phyloP scores from a whole-genome alignment of 64 coral and sea anemone species.

The Hydrozoanthus tunicans region DNA sequence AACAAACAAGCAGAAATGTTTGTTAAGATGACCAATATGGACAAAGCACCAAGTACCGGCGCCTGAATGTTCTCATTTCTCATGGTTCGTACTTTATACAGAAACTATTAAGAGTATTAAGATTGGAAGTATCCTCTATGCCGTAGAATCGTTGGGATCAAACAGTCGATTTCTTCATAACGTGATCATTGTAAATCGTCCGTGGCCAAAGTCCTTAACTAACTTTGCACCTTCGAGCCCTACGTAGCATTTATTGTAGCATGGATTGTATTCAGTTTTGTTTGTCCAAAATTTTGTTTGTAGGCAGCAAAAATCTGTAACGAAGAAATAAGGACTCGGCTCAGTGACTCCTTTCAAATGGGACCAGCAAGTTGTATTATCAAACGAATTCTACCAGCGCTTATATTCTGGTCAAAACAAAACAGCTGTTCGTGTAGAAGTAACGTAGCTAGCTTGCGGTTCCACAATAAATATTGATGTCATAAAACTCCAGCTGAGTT shows the following conservation, averaged over 20 bases:
- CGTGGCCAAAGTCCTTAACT: no score
- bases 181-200: no score
- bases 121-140: not conserved
- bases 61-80: slow-evolving; percentile 14
- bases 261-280: no score
- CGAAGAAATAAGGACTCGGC: not conserved
- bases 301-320: not conserved
- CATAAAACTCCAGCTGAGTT: not conserved
- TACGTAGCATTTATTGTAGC: no score
- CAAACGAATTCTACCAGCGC: not conserved
- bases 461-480: not conserved
- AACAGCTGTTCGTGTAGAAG: not conserved
- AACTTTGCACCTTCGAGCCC: no score
- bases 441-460: not conserved
- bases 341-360: not conserved
- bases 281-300: not conserved
- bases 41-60: slow-evolving; percentile 40
- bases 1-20: slow-evolving; percentile 61
- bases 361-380: not conserved
- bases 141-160: not conserved
- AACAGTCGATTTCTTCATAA: not conserved
- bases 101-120: not conserved
- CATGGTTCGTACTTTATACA: not conserved
- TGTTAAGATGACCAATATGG: slow-evolving; percentile 32
- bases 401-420: not conserved